Conservation (phyloP, 2,888 invertebrate genomes). For the Eupsilia transversa region DNA sequence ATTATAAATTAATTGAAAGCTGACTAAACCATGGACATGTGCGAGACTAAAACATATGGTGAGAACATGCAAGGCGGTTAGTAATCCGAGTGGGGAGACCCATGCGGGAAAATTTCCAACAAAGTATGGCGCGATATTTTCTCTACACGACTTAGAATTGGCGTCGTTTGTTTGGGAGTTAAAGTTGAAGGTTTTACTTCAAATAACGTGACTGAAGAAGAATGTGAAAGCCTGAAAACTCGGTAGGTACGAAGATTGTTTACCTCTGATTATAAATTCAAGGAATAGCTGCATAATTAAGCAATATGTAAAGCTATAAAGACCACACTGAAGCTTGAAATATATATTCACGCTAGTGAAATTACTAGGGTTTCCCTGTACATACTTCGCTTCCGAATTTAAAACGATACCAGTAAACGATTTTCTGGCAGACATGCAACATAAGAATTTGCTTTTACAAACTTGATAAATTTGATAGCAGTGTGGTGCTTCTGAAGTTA, state of each 20-base stretch:
- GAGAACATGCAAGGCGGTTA: slow-evolving; percentile 44
- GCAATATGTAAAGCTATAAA: slow-evolving; percentile 1
- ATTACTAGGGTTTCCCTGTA: slow-evolving; percentile 47
- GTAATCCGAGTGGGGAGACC: slow-evolving; percentile 29
- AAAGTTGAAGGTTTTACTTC: slow-evolving; percentile 27
- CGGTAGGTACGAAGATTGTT: neutral
- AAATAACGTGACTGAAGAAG: slow-evolving; percentile 19
- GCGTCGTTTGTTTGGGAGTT: slow-evolving; percentile 25
- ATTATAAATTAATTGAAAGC: slow-evolving; percentile 25
- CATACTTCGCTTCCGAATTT: slow-evolving; percentile 42
- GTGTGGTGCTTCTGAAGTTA: no score
- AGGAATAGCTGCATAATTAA: slow-evolving; percentile 3
- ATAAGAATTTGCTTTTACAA: slow-evolving; percentile 35
- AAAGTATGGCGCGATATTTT: slow-evolving; percentile 55
- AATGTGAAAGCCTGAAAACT: slow-evolving; percentile 13
- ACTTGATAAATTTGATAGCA: no score
- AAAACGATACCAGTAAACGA: slow-evolving; percentile 42
- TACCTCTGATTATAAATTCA: neutral
- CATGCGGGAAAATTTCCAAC: slow-evolving; percentile 46
- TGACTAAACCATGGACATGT: slow-evolving; percentile 47
- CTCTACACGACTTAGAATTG: slow-evolving; percentile 38
- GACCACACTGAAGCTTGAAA: slow-evolving; percentile 17
- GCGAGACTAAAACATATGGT: slow-evolving; percentile 57
- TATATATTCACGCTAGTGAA: slow-evolving; percentile 46
- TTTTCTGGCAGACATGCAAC: slow-evolving; percentile 47